Conservation (phyloP, 2,797 vertebrate species). For the Saguinus oedipus region DNA sequence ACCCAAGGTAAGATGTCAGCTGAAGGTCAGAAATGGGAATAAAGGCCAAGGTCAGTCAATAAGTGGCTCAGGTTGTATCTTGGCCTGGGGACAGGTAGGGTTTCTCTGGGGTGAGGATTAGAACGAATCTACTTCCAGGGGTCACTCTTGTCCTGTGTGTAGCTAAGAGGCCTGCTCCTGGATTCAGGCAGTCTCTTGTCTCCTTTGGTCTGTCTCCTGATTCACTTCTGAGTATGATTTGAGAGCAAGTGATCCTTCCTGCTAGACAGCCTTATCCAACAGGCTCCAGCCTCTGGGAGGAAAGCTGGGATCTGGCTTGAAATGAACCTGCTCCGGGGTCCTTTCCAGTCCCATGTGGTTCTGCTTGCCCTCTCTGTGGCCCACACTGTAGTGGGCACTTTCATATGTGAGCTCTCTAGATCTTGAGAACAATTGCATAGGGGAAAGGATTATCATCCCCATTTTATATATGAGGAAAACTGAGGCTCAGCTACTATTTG, state of each 20-base stretch:
- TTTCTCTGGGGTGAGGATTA: accelerated
- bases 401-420: neutral
- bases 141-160: neutral
- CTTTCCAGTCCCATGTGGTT: neutral
- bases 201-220: neutral
- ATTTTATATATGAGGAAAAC: neutral
- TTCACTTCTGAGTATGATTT: neutral
- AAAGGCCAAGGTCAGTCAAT: neutral
- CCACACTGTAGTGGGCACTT: neutral
- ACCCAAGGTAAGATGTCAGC: neutral
- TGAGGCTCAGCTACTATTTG: neutral
- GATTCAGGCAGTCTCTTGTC: neutral
- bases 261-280: neutral
- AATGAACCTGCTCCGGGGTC: neutral
- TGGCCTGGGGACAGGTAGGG: too few relatives aligned
- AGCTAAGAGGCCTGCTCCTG: neutral
- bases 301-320: neutral
- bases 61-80: neutral
- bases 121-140: neutral
- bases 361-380: neutral
- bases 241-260: too few relatives aligned
- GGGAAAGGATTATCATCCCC: neutral
- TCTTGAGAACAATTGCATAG: neutral
- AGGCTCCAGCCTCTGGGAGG: neutral
- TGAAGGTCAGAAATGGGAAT: neutral